phyloP scores from a whole-genome alignment of 53 echinoderm and acorn worm genomes.

The Holothuria scabra region DNA sequence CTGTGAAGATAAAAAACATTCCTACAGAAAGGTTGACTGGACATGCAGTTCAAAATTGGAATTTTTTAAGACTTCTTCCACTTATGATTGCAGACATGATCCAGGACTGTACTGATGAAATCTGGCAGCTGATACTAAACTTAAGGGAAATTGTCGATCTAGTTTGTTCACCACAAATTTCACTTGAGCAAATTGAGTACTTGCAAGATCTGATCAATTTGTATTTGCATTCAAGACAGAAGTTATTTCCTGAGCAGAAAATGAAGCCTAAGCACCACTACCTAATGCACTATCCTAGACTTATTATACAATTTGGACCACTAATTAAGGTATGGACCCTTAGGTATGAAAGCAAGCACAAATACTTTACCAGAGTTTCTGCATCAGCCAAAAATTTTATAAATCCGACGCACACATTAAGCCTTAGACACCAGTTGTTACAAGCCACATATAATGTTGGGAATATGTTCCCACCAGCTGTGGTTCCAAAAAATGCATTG shows the following conservation, averaged over 20 bases:
- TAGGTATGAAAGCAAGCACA: constrained; percentile 46
- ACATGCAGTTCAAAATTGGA: constrained; percentile 51
- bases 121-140: constrained; percentile 33
- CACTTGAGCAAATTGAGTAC: constrained; percentile 21
- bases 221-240: constrained; percentile 29
- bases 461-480: constrained; percentile 15
- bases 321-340: constrained; percentile 28
- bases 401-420: constrained; percentile 32
- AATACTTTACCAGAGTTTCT: constrained; percentile 38
- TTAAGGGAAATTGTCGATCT: constrained; percentile 25
- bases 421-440: constrained; percentile 40
- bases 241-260: not conserved
- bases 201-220: constrained; percentile 37
- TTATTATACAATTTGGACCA: constrained; percentile 40
- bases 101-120: constrained; percentile 16
- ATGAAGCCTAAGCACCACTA: constrained; percentile 41
- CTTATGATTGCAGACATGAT: constrained; percentile 24
- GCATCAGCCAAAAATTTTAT: constrained; percentile 39
- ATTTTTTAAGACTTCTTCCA: constrained; percentile 30
- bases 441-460: constrained; percentile 39
- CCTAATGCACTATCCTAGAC: constrained; percentile 17
- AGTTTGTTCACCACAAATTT: constrained; percentile 27
- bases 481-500: constrained; percentile 8
- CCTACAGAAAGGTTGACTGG: constrained; percentile 8
- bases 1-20: constrained; percentile 14